phyloP scores from a whole-genome alignment of 2,888 invertebrate species.

The Stenodema calcarata region DNA sequence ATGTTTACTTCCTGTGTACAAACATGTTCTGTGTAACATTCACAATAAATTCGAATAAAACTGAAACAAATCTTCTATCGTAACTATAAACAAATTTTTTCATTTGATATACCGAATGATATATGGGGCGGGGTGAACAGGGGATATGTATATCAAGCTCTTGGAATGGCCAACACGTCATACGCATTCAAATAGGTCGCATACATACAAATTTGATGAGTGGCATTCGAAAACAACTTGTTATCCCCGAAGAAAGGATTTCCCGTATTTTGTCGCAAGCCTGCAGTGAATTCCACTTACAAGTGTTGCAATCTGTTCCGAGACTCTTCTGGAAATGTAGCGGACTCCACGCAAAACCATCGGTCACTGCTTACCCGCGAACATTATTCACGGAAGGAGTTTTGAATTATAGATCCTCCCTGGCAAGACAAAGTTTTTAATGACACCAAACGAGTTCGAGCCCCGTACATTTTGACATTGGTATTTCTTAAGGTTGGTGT shows the following conservation, averaged over 20 bases:
- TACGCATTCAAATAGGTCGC: neutral
- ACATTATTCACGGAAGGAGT: neutral
- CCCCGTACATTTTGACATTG: too few species aligned
- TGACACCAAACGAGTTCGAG: neutral
- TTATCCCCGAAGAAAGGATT: neutral
- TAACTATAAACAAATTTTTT: too few species aligned
- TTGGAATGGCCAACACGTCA: neutral
- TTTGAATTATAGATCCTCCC: neutral
- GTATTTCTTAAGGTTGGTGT: too few species aligned
- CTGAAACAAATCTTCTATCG: too few species aligned
- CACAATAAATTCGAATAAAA: too few species aligned
- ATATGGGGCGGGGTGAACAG: too few species aligned
- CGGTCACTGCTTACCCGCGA: neutral
- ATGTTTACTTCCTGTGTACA: too few species aligned
- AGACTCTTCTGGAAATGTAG: neutral
- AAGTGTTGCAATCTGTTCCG: neutral
- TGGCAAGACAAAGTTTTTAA: neutral
- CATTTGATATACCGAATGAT: too few species aligned
- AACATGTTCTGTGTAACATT: too few species aligned
- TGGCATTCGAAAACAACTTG: neutral
- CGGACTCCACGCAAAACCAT: neutral
- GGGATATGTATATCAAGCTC: neutral
- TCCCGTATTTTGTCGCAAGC: neutral
- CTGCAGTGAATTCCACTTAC: neutral
- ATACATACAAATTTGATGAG: neutral